These are phyloP conservation scores for Elmis aenea DNA, from an alignment of 2,888 invertebrate species.

Conservation along the genomic window DNA sequence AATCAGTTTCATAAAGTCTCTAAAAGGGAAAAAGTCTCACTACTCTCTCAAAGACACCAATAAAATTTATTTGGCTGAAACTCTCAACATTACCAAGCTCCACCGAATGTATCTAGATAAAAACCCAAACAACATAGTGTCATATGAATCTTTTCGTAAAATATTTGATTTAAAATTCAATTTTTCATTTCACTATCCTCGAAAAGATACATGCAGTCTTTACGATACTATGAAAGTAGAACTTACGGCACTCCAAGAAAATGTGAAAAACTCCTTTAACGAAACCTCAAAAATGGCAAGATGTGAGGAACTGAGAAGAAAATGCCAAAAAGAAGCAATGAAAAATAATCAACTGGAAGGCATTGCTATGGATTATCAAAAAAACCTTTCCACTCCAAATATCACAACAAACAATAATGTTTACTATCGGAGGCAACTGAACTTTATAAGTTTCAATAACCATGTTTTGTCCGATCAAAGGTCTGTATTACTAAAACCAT, in stretches of 20 bases:
- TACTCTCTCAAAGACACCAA: background rate
- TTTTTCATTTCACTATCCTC: conserved; percentile 2
- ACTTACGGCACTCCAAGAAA: background rate
- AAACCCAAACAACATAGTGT: conserved; percentile 2
- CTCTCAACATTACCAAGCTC: conserved; percentile 1
- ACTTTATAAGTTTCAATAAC: conserved; percentile 27
- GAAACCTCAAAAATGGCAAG: background rate
- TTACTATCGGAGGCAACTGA: conserved; percentile 21
- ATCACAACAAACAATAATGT: conserved; percentile 5
- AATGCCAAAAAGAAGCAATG: background rate
- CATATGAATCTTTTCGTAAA: conserved; percentile 4
- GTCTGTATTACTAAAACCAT: too few relatives aligned
- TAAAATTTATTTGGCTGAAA: conserved; percentile 2
- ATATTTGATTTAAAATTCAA: conserved; percentile 6
- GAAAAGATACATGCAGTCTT: conserved; percentile 4
- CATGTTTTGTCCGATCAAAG: conserved; percentile 22
- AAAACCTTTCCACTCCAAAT: conserved; percentile 5
- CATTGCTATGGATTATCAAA: conserved; percentile 5
- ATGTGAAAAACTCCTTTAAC: too few relatives aligned
- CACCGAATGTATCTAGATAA: background rate
- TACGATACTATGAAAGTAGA: conserved; percentile 2
- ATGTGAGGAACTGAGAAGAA: background rate
- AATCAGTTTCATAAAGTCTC: background rate
- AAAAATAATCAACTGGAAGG: background rate
- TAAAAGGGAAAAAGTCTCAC: conserved; percentile 3